Evolutionary conservation across 2,113 vertebrate species (phyloP), one percentile per base, ranked within the genome.

Genomic region (Semnornis frantzii): DNA sequence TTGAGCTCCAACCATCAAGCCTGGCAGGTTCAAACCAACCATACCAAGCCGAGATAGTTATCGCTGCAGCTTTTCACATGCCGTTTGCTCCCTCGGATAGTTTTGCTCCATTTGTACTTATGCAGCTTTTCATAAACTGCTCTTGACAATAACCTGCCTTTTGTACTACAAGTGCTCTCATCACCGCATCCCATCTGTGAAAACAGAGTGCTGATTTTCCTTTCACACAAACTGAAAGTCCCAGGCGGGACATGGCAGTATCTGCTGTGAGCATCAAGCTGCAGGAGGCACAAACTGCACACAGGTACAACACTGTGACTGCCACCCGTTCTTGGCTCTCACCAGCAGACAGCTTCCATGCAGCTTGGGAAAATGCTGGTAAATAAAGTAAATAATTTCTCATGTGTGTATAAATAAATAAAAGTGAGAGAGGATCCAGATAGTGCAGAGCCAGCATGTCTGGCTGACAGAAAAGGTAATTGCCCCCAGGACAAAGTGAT

Each of bases 161-260:
- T 68, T 15, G 17, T 54, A 69, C 52, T 60, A 25, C 34, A 17
- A 25, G 28, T 52, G 6, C 31, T 52, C 46, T 48, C 28, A 57
- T 12, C 33, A 0, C 25, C 4, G 15, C 30, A 30, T 33, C 52
- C 23, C 68, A 30, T 6, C 48, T 69, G 48, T 52, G 68, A 31
- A 58, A 89, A 58, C 23, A 1, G 5, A 54, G 13, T 4, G 2
- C 9, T 14, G 31, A 34, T 66, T 44, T 55, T 37, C 33, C 24
- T 44, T 37, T 17, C 10, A 27, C n/a, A 23, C 17, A 30, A 13
- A 13, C 18, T 21, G 8, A 21, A 63, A n/a, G 5, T 46, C 84
- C 62, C 25, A 50, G 0, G 2, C 21, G 20, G 54, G 59, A 44
- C 25, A 5, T 0, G 1, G 65, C 1, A 31, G 4, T 16, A 28